Conservation (phyloP, 2,113 vertebrate genomes). For the Mohoua ochrocephala region DNA sequence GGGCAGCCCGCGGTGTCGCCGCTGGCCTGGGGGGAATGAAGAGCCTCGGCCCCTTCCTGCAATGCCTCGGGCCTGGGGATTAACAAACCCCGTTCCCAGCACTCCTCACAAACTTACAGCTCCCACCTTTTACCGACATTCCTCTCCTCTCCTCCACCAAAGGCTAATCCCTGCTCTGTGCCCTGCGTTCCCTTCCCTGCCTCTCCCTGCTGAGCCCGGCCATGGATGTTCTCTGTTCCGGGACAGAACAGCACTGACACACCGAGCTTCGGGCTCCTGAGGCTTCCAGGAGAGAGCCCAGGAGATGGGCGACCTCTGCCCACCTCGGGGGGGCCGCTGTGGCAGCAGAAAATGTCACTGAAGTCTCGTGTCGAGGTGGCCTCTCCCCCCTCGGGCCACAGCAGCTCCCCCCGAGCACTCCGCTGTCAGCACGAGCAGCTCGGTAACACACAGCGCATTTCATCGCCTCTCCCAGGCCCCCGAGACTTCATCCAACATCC, state of each 20-base stretch:
- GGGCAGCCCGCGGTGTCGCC: not conserved
- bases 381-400: not conserved
- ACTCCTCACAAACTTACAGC: not conserved
- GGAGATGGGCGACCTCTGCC: not conserved
- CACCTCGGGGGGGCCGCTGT: fast-evolving
- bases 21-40: no score
- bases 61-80: not conserved
- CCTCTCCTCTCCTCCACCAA: not conserved
- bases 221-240: fast-evolving
- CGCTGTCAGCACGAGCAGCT: not conserved
- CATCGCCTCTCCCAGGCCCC: not conserved
- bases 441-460: not conserved
- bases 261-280: fast-evolving
- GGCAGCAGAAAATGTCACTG: not conserved
- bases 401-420: not conserved
- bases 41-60: not conserved
- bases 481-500: not conserved
- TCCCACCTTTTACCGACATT: fast-evolving
- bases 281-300: not conserved
- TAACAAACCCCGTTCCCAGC: not conserved
- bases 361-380: not conserved
- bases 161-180: not conserved
- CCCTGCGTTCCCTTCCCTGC: not conserved
- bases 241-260: not conserved
- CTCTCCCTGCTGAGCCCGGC: not conserved